phyloP scores from a whole-genome alignment of 1,140 invertebrate genomes.

The Goniozus legneri region DNA sequence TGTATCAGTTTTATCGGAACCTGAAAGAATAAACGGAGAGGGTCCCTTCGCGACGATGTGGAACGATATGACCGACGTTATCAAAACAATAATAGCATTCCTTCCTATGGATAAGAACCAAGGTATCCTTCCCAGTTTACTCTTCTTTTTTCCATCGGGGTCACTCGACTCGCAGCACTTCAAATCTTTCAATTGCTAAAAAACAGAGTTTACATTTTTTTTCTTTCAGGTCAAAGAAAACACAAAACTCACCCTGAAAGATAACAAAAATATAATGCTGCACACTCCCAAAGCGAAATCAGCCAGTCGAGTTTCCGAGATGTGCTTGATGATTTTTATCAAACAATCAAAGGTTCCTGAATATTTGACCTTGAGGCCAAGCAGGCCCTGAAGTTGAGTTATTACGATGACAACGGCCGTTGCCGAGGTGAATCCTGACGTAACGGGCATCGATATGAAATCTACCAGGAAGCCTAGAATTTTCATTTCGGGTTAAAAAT shows the following conservation, averaged over 20 bases:
- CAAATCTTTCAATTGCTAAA: constrained; percentile 67
- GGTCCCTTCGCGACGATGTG: constrained; percentile 30
- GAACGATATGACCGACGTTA: constrained; percentile 60
- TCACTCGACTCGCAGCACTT: constrained; percentile 42
- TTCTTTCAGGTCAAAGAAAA: no score
- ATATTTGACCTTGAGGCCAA: constrained; percentile 69
- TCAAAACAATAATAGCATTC: constrained; percentile 73
- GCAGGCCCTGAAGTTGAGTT: constrained; percentile 82
- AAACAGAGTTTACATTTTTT: no score
- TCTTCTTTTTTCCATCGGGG: neutral
- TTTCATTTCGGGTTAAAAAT: no score
- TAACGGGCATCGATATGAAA: constrained; percentile 88
- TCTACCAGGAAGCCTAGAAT: constrained; percentile 86
- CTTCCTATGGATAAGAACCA: constrained; percentile 74
- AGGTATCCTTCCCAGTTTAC: constrained; percentile 53
- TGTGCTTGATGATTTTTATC: constrained; percentile 58
- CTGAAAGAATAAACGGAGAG: constrained; percentile 55
- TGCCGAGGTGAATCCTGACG: constrained; percentile 89
- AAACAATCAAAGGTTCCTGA: constrained; percentile 62
- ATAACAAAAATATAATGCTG: constrained; percentile 64
- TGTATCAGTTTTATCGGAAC: constrained; percentile 24
- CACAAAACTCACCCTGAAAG: constrained; percentile 59
- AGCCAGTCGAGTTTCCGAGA: constrained; percentile 53
- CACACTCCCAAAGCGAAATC: constrained; percentile 65
- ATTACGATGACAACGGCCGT: constrained; percentile 86